Evolutionary conservation across 2,888 invertebrate species (phyloP).

Genomic region (Agrotis clavis): DNA sequence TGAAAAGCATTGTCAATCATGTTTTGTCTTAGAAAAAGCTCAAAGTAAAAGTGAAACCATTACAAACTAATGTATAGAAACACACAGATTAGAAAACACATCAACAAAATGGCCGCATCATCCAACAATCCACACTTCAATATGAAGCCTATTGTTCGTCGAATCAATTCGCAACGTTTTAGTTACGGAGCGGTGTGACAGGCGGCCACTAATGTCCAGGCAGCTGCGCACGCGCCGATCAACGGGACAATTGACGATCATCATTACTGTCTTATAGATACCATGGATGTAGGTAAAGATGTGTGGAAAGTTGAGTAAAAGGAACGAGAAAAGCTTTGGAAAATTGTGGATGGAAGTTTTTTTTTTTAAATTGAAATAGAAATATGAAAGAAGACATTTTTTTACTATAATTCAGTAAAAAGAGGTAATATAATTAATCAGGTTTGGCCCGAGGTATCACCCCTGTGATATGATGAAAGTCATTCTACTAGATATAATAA

Average conservation of each 20-base stretch:
- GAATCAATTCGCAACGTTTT: constrained; percentile 43
- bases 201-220: constrained; percentile 41
- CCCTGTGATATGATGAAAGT: no score
- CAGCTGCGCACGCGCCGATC: constrained; percentile 63
- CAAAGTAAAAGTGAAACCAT: constrained; percentile 10
- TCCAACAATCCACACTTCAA: constrained; percentile 3
- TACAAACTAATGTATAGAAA: neutral
- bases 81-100: constrained; percentile 18
- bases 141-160: constrained; percentile 15
- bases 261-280: constrained; percentile 57
- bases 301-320: constrained; percentile 38
- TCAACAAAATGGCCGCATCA: neutral
- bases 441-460: no score
- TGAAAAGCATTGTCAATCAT: neutral
- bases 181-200: constrained; percentile 59
- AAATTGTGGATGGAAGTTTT: neutral
- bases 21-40: neutral
- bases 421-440: no score
- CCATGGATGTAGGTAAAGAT: constrained; percentile 16
- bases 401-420: no score
- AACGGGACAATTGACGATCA: constrained; percentile 63
- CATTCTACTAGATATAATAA: no score
- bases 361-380: no score
- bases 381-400: no score
- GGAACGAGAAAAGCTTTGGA: neutral